Evolutionary conservation across 2,797 vertebrate genomes (phyloP).

Genomic region (Muraenolepis orangiensis): DNA sequence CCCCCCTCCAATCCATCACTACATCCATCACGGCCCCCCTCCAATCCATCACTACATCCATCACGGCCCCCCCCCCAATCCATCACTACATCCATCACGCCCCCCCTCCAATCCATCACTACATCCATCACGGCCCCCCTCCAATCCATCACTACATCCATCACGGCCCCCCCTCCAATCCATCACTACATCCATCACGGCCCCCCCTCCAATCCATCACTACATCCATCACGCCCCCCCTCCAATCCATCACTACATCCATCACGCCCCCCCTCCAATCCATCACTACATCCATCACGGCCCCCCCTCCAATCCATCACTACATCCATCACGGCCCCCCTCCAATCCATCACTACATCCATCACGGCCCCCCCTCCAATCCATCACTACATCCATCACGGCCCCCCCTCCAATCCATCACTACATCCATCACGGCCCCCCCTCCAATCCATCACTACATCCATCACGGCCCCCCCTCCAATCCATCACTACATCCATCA

Average conservation of each 20-base stretch:
- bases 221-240: too few species aligned
- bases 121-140: background rate
- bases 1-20: too few species aligned
- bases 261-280: background rate
- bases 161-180: conserved; percentile 7
- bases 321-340: background rate
- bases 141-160: too few species aligned
- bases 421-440: too few species aligned
- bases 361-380: conserved; percentile 8
- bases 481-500: too few species aligned
- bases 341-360: too few species aligned
- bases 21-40: too few species aligned
- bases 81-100: too few species aligned
- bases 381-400: conserved; percentile 14
- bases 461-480: background rate
- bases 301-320: conserved; percentile 16
- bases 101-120: conserved; percentile 16
- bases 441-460: conserved; percentile 16
- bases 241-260: conserved; percentile 18
- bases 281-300: too few species aligned
- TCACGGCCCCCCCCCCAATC: background rate
- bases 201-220: too few species aligned
- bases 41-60: conserved; percentile 21
- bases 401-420: too few species aligned
- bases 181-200: conserved; percentile 14